Evolutionary conservation across 2,888 invertebrate genomes (phyloP).

Genomic region (Thysanoteuthis rhombus): DNA sequence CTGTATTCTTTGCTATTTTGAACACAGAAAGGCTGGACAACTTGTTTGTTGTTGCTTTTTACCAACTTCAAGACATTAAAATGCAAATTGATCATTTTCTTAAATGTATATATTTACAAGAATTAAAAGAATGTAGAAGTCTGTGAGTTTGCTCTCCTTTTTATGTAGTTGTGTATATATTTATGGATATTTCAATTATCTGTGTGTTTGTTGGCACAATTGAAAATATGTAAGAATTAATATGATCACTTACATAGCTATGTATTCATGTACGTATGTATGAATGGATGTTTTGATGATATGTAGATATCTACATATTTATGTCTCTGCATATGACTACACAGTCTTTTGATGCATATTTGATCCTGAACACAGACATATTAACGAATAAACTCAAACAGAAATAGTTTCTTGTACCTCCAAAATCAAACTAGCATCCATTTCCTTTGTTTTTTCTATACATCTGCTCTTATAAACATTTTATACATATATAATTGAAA

Average conservation of each 20-base stretch:
- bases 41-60: background rate
- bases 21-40: background rate
- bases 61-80: background rate
- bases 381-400: no score
- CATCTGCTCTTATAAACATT: no score
- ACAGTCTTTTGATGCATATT: background rate
- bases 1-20: background rate
- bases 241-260: background rate
- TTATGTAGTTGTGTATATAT: no score
- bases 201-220: background rate
- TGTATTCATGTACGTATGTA: background rate
- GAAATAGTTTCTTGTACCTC: no score
- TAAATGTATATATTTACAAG: background rate
- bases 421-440: no score
- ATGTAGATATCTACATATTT: background rate
- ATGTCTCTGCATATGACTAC: background rate
- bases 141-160: background rate
- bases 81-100: conserved; percentile 12
- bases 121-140: background rate
- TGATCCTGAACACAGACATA: background rate
- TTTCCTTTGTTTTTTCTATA: no score
- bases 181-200: no score
- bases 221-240: background rate
- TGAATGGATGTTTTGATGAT: background rate
- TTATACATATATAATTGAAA: no score